These are phyloP conservation scores for Belonocnema kinseyi DNA, from an alignment of 1,140 invertebrate species.

Conservation along the genomic window DNA sequence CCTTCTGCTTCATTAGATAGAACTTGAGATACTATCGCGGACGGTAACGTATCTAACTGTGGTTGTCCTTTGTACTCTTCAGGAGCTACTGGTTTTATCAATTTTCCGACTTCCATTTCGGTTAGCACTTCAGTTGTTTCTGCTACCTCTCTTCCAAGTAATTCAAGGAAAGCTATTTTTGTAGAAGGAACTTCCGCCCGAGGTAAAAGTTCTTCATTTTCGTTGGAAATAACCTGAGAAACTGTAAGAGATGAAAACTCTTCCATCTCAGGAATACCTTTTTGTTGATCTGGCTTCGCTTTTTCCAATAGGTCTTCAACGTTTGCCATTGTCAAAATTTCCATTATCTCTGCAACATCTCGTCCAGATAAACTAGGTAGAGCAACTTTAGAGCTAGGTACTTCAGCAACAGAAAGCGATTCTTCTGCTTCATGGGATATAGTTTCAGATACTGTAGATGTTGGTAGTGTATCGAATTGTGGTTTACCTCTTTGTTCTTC, in stretches of 20 bases:
- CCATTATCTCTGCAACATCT: conserved; percentile 50
- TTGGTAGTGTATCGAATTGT: conserved; percentile 59
- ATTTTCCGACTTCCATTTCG: conserved; percentile 51
- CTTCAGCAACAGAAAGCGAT: conserved; percentile 36
- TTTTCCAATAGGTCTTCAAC: conserved; percentile 43
- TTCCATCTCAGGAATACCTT: conserved; percentile 50
- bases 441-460: conserved; percentile 55
- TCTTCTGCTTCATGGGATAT: conserved; percentile 53
- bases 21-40: conserved; percentile 56
- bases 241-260: conserved; percentile 54
- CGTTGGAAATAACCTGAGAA: conserved; percentile 53
- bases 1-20: conserved; percentile 60
- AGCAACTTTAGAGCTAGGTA: conserved; percentile 50
- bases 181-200: conserved; percentile 36
- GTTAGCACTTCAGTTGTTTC: conserved; percentile 63
- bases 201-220: conserved; percentile 54
- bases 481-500: conserved; percentile 55
- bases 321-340: conserved; percentile 50
- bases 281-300: conserved; percentile 40
- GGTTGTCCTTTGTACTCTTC: conserved; percentile 53
- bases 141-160: conserved; percentile 58
- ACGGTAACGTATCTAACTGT: conserved; percentile 57
- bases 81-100: conserved; percentile 46
- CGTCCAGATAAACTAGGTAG: conserved; percentile 44
- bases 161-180: conserved; percentile 51